A percentile compares a stretch with the other conserved stretches of the same genome.
Evolutionary conservation across 2,888 invertebrate species (phyloP).

Genomic region (Folsomia manolachei): DNA sequence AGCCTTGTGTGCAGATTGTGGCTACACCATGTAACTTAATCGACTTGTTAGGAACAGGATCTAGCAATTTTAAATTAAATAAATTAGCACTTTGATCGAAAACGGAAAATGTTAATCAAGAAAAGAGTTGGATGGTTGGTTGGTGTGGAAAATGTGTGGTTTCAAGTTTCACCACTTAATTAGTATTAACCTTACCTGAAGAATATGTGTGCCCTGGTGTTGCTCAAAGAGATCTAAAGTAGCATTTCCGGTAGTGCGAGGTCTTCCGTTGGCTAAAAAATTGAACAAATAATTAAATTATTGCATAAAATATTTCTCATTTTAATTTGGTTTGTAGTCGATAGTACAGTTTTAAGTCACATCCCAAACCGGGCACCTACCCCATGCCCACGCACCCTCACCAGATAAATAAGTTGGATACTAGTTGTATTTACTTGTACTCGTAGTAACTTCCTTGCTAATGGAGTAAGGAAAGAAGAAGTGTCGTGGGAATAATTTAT

Average conservation of each 20-base stretch:
- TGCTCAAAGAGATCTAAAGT: constrained; percentile 90
- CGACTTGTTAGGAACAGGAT: not conserved
- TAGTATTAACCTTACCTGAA: constrained; percentile 87
- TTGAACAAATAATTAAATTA: constrained; percentile 6
- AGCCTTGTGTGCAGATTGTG: too few relatives aligned
- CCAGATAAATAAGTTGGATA: too few relatives aligned
- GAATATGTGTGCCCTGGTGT: constrained; percentile 95
- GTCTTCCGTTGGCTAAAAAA: constrained; percentile 62
- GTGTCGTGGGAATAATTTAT: constrained; percentile 20
- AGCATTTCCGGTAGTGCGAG: constrained; percentile 67
- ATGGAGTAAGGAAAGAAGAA: too few relatives aligned
- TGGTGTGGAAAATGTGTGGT: too few relatives aligned
- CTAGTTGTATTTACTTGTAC: too few relatives aligned
- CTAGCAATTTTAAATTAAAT: not conserved
- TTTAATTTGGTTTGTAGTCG: too few relatives aligned
- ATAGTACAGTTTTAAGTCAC: too few relatives aligned
- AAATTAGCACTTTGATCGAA: not conserved
- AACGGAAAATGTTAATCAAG: not conserved
- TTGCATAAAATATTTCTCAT: too few relatives aligned
- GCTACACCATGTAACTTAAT: not conserved
- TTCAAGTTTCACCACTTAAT: too few relatives aligned
- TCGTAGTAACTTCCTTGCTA: too few relatives aligned
- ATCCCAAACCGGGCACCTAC: too few relatives aligned
- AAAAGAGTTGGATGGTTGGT: not conserved
- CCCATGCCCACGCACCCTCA: too few relatives aligned